phyloP scores from a whole-genome alignment of 1,140 invertebrate genomes.

The Apis dorsata region DNA sequence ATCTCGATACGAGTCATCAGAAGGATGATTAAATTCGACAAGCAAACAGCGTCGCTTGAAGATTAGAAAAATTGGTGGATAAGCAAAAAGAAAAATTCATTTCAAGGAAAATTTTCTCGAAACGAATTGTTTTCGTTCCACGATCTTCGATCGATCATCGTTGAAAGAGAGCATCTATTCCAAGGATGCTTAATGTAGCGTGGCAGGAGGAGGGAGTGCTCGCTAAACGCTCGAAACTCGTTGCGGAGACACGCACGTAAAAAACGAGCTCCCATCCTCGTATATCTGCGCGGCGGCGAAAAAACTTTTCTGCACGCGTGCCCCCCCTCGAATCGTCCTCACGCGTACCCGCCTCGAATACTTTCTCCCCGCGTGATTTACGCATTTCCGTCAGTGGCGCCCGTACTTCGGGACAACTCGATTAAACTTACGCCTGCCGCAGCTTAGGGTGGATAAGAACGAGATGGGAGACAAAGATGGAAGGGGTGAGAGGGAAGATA shows the following conservation, averaged over 20 bases:
- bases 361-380: constrained; percentile 59
- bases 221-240: constrained; percentile 29
- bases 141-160: neutral
- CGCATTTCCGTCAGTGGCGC: constrained; percentile 56
- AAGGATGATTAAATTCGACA: no score
- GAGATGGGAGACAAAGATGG: neutral
- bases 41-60: no score
- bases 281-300: constrained; percentile 29
- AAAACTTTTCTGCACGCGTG: constrained; percentile 39
- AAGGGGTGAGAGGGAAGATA: neutral
- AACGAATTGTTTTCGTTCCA: neutral
- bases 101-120: neutral
- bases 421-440: constrained; percentile 69
- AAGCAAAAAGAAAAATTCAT: no score
- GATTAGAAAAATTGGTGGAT: neutral
- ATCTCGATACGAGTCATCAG: no score
- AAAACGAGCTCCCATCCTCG: constrained; percentile 34
- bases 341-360: constrained; percentile 35
- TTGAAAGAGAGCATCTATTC: constrained; percentile 15
- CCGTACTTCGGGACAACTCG: constrained; percentile 64
- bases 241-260: constrained; percentile 4
- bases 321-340: neutral
- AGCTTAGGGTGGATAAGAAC: constrained; percentile 38
- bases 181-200: constrained; percentile 28
- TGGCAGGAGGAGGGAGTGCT: constrained; percentile 2